Conservation (phyloP, 2,888 invertebrate genomes). For the Leucoma salicis region DNA sequence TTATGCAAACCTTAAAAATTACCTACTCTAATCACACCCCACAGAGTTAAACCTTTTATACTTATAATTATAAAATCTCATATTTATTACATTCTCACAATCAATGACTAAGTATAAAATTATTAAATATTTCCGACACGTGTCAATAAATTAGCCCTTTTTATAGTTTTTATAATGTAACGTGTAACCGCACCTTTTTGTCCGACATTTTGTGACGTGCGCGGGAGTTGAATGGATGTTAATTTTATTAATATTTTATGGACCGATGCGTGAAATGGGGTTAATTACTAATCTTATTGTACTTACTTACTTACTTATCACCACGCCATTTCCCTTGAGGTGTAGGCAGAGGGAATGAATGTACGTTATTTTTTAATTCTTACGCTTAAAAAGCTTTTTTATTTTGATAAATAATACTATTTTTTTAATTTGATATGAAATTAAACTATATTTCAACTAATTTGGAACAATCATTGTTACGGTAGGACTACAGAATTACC, state of each 20-base stretch:
- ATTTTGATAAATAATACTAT: too few species aligned
- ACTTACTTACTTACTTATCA: too few species aligned
- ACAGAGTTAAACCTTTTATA: constrained; percentile 9
- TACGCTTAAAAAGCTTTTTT: too few species aligned
- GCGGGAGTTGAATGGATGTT: constrained; percentile 26
- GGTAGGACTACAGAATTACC: too few species aligned
- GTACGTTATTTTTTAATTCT: too few species aligned
- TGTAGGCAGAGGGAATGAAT: too few species aligned
- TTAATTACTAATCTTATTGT: constrained; percentile 19
- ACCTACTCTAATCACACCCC: constrained; percentile 16
- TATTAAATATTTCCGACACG: constrained; percentile 51
- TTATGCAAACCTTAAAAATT: too few species aligned
- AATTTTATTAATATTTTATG: constrained; percentile 20
- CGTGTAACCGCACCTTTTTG: constrained; percentile 28
- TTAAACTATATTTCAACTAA: too few species aligned
- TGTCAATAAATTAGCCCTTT: constrained; percentile 51
- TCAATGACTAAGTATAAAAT: constrained; percentile 48
- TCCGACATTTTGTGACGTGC: constrained; percentile 9
- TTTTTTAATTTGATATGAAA: too few species aligned
- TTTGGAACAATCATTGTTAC: too few species aligned
- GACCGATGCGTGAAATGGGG: constrained; percentile 26
- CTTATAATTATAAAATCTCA: constrained; percentile 22
- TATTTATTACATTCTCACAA: constrained; percentile 53
- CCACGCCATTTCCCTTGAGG: too few species aligned
- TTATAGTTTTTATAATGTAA: constrained; percentile 18